Conservation (phyloP, 1,140 invertebrate species). For the Drosophila hydei region DNA sequence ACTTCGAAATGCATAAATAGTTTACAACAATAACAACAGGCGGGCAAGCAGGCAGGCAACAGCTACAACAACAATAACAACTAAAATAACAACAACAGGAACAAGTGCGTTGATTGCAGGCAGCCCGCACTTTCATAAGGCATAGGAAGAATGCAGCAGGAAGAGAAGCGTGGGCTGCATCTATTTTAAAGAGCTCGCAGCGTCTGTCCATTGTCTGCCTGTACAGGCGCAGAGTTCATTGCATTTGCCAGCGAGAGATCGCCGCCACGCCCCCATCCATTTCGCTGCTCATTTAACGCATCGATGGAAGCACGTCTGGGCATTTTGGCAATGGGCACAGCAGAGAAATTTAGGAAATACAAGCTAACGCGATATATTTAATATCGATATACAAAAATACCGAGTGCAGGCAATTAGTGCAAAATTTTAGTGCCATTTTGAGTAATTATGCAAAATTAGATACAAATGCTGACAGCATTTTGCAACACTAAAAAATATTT, state of each 20-base stretch:
- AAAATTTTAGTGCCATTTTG: too few species aligned
- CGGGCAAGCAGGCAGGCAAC: constrained; percentile 49
- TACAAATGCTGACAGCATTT: background rate
- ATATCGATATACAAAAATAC: constrained; percentile 12
- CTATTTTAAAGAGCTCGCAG: constrained; percentile 50
- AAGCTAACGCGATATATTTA: background rate
- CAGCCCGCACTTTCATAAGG: constrained; percentile 54
- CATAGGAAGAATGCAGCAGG: constrained; percentile 26
- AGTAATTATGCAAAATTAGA: background rate
- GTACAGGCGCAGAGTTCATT: constrained; percentile 69
- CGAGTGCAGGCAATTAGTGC: background rate
- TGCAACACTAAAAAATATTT: constrained; percentile 1
- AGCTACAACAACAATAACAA: constrained; percentile 33
- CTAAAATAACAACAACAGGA: constrained; percentile 63
- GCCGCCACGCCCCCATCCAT: background rate
- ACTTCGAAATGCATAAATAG: constrained; percentile 82
- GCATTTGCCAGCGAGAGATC: constrained; percentile 36
- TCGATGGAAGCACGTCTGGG: constrained; percentile 37
- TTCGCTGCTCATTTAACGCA: constrained; percentile 49
- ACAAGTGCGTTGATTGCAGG: constrained; percentile 78
- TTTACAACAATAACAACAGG: constrained; percentile 78
- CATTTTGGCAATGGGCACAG: constrained; percentile 38
- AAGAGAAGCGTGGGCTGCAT: constrained; percentile 51
- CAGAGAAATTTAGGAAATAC: background rate
- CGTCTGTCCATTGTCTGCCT: constrained; percentile 42